Base-by-base conservation (phyloP, 2,888 invertebrate species). In the Bruchidius siliquastri region DNA sequence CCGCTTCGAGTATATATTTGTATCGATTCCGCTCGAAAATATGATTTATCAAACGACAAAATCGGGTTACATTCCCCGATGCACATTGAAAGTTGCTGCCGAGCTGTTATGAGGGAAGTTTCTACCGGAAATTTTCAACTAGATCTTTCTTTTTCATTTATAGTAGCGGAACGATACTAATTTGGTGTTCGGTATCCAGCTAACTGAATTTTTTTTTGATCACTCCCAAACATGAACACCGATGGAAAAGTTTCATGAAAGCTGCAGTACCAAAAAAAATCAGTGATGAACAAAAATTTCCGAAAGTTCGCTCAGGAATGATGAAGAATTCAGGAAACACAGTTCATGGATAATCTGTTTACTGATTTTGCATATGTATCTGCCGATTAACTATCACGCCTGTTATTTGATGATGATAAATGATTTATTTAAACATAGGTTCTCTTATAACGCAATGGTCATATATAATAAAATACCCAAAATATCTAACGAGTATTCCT, bases 11-110 rank as follows among this genome's bases (percentile, higher is more conserved):
- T 49, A 13, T 49, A 49, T 49, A 49, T 49, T 18, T 49, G 18
- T 49, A 49, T 49, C 49, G 49, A 49, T 49, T 49, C 49, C 13
- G 49, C 13, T 13, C 49, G 49, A 8, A 49, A 49, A 49, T 49
- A 49, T 49, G 49, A 49, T 49, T 49, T 83, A 81, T 82, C 83
- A 81, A 80, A 79, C 83, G 83, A 78, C 78, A 79, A 81, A 82
- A 84, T 83, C 82, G 80, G 73, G 80, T 83, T 83, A 82, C 82
- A 80, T 81, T 82, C 80, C 78, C 77, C 79, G 77, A 76, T 82
- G 80, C 79, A 81, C 80, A 79, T 79, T 77, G 80, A 81, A 81
- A 82, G 82, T 82, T 81, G 80, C 80, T 78, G 79, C 81, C 76
- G 49, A 49, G 49, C 18, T 49, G 78, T 76, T 78, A 72, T 74